phyloP scores from a whole-genome alignment of 2,888 invertebrate species.

The Cenopis cana region DNA sequence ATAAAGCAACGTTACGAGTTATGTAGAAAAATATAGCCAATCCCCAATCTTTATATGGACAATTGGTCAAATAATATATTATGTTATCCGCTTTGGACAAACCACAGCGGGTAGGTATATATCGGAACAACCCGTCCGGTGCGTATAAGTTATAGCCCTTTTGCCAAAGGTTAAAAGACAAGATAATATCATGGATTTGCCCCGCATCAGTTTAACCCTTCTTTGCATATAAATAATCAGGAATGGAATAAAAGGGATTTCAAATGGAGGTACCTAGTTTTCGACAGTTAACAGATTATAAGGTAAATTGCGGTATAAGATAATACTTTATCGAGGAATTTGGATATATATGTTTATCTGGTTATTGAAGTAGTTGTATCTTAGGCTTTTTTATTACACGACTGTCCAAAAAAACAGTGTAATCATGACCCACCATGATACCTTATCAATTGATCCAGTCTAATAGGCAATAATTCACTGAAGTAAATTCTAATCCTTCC shows the following conservation, averaged over 20 bases:
- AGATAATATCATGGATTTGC: conserved; percentile 45
- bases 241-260: conserved; percentile 34
- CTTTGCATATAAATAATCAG: conserved; percentile 47
- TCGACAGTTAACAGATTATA: conserved; percentile 37
- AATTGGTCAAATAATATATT: conserved; percentile 40
- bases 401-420: too few species aligned
- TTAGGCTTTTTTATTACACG: background rate
- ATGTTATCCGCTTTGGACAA: conserved; percentile 31
- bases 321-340: background rate
- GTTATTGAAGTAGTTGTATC: background rate
- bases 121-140: conserved; percentile 24
- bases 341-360: background rate
- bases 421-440: too few species aligned
- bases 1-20: conserved; percentile 21
- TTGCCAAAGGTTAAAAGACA: conserved; percentile 46
- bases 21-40: conserved; percentile 23
- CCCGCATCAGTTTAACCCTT: conserved; percentile 35
- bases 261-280: conserved; percentile 30
- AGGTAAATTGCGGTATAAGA: conserved; percentile 18
- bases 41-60: conserved; percentile 35
- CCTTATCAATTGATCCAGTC: background rate
- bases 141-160: conserved; percentile 43
- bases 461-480: conserved; percentile 5
- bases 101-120: conserved; percentile 20
- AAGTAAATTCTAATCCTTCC: conserved; percentile 23